Conservation (phyloP, 2,888 invertebrate genomes). For the Tachina lurida region DNA sequence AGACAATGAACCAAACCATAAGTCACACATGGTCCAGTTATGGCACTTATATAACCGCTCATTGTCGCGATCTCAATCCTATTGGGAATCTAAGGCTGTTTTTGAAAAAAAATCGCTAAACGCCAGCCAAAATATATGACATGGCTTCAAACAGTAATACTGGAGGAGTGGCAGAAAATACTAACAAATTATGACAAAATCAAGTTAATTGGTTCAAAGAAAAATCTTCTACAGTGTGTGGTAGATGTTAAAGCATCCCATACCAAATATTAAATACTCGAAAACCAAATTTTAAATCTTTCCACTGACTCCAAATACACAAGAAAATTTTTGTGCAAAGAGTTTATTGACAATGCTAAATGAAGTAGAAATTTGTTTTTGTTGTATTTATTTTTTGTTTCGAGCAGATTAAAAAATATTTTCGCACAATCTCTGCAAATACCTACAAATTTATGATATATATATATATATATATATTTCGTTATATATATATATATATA, state of each 20-base stretch:
- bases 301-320: neutral
- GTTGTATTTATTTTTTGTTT: neutral
- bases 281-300: neutral
- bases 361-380: neutral
- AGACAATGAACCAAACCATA: too few species aligned
- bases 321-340: slow-evolving; percentile 12
- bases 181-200: slow-evolving; percentile 23
- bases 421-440: too few species aligned
- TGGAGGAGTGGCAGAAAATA: neutral
- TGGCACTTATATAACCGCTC: neutral
- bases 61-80: neutral
- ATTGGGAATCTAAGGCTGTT: neutral
- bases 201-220: slow-evolving; percentile 13
- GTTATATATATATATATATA: too few species aligned
- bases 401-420: too few species aligned
- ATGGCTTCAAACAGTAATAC: neutral
- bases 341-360: neutral
- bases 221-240: slow-evolving; percentile 21
- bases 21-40: neutral
- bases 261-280: slow-evolving; percentile 17
- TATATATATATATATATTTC: too few species aligned
- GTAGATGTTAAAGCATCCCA: neutral
- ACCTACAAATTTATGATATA: too few species aligned
- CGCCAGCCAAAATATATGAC: neutral
- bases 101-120: neutral